Base-by-base conservation (phyloP, 64 coral and sea anemone species). In the Porites australiensis region DNA sequence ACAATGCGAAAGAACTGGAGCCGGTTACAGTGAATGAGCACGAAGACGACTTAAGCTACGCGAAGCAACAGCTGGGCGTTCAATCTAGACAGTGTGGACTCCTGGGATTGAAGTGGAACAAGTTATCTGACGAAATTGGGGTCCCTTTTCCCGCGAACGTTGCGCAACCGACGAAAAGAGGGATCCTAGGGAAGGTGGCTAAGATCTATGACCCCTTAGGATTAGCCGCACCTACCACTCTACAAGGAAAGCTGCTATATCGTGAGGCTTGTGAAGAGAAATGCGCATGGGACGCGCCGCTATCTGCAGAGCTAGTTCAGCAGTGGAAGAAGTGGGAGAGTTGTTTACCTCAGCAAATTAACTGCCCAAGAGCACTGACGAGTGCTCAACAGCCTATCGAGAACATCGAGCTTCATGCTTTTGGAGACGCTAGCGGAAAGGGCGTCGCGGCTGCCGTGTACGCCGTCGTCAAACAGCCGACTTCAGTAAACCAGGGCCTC, bases 281-380 rank as follows among this genome's bases (percentile, higher is more conserved):
- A 64, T 52, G 76, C 14, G 62, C 44, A 74, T 94, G 93, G 87
- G 93, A 94, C 13, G 54, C 53, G 44, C 86, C 85, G 49, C 63
- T 89, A 13, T 68, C 86, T 44, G 63, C 23, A 14, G 75, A 79
- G 13, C 27, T 88, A 46, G 66, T 59, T 19, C 27, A 19, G 50
- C 60, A 44, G 27, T 89, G 65, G 77, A 16, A 18, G 8, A 94
- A 89, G 83, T 94, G 86, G 86, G 86, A 89, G 44, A 80, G 58
- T 16, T 13, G 45, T 21, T 47, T 94, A 45, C 92, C 86, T 18
- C 11, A 74, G 44, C n/a, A 44, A 69, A 66, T 94, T 23, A 50
- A 71, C 12, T 13, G 67, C 15, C 50, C 21, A 57, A 55, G 86
- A 19, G 72, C 75, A 51, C n/a, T 94, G 14, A 43, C 92, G 1